Evolutionary conservation across 2,113 vertebrate genomes (phyloP), one percentile per base, ranked within the genome.

Genomic region (Pionites leucogaster): DNA sequence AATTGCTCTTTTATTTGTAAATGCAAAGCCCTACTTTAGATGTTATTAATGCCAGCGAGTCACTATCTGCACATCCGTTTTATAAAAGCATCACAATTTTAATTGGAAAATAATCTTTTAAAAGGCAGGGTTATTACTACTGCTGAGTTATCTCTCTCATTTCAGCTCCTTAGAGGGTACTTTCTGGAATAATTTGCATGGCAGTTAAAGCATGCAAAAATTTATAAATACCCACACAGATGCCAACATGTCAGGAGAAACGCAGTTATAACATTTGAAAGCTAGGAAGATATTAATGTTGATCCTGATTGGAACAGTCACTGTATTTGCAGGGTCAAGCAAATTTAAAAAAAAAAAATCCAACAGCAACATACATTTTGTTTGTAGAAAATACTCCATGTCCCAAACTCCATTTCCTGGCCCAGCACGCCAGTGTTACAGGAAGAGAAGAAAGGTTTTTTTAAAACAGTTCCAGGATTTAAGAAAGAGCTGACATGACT

Each of bases 151-250:
- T 62, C 92, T 79, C 93, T 80, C 96, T 81, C 93, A 49, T 93
- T 94, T 90, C 90, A 93, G 69, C 80, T 96, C 95, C 90, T 94
- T 17, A 68, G 88, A 94, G 88, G 92, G 74, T 55, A 93, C 86
- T 88, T 86, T 93, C 95, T 91, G 86, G 77, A 96, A 88, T 80
- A 82, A 93, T 92, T 65, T 91, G 65, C 86, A 92, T 72, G 90
- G 95, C 90, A 95, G 92, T 96, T 93, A 88, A 93, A 93, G 93
- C 95, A 93, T 77, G 86, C 77, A 95, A 60, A 87, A 95, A 92
- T 86, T 89, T 95, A 94, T 94, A 96, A 96, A 96, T 94, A 96
- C 65, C 92, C 95, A 75, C 92, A 93, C 93, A 94, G 95, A 96
- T 97, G 96, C 95, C 95, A 93, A 89, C 86, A 86, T 57, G 81